Base-by-base conservation (phyloP, 2,113 vertebrate species). In the Callionymus lyra region DNA sequence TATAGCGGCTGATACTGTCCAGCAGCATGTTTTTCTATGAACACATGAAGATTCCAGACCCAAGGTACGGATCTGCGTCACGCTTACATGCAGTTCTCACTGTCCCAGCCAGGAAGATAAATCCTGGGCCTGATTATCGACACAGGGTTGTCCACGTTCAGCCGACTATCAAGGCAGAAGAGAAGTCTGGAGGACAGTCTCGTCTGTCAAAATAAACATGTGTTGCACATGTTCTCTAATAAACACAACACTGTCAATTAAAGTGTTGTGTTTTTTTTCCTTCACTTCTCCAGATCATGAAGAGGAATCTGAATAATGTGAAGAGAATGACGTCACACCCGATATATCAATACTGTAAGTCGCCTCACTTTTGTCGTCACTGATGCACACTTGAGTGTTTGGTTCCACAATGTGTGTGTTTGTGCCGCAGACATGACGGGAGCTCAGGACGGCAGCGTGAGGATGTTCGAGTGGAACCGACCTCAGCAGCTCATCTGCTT, bases 311-410 rank as follows among this genome's bases (percentile, higher is more conserved):
- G 37, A 94, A 97, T 54, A 99, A 99, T 5, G 90, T 99, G 67
- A 98, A 98, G 79, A 86, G 95, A 75, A 97, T 97, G 93, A 91
- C 95, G 0, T 97, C 94, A 10, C 95, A 99, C 63, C 94, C 95
- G 11, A 86, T 95, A 38, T 94, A 94, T 66, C 95, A 96, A 55
- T 99, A 97, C 31, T 99, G 95, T 99, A 84, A 94, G 94, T 94
- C 14, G 41, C 10, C 2, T 13, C 38, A 44, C 18, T 12, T n/a
- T n/a, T 2, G 21, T 8, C 21, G 4, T 27, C 21, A 27, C 21
- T 27, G 4, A 5, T 27, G 8, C 21, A 27, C 21, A 27, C 21
- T 5, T 4, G 8, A 27, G 21, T 4, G 4, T 27, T 27, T 27
- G 21, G 21, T 27, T 27, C 21, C 21, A 27, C 21, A 4, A 8